Evolutionary conservation across 1,140 invertebrate species (phyloP).

Genomic region (Camponotus floridanus): DNA sequence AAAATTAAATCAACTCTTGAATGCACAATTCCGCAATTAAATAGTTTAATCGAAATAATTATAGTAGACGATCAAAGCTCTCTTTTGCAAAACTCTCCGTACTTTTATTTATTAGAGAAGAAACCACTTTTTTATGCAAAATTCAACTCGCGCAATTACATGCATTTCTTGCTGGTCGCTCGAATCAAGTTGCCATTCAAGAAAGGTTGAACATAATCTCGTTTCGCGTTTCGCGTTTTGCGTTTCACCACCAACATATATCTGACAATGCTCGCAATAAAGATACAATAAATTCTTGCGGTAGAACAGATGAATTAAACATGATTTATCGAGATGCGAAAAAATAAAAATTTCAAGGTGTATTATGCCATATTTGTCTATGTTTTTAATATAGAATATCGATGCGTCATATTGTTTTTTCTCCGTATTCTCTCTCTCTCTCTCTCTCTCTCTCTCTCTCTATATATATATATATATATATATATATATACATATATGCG

Average conservation of each 20-base stretch:
- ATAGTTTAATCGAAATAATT: background rate
- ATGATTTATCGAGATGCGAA: constrained; percentile 12
- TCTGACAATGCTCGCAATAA: constrained; percentile 2
- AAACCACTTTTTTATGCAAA: background rate
- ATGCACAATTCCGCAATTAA: background rate
- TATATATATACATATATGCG: background rate
- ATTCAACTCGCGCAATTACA: constrained; percentile 1
- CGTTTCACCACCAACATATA: background rate
- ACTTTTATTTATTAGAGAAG: background rate
- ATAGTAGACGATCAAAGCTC: background rate
- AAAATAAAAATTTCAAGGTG: background rate
- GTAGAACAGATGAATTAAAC: background rate
- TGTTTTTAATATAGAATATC: no score
- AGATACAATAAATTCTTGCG: constrained; percentile 3
- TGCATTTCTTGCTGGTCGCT: background rate
- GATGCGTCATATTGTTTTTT: no score
- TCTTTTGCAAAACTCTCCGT: background rate
- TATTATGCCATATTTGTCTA: background rate
- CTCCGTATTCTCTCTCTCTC: no score
- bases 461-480: background rate
- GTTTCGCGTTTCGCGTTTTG: constrained; percentile 11
- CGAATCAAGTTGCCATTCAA: constrained; percentile 19
- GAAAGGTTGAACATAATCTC: constrained; percentile 15
- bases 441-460: no score
- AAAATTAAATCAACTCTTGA: background rate